These are phyloP conservation scores for Calidris pygmaea DNA, from an alignment of 2,113 vertebrate genomes.

Conservation along the genomic window DNA sequence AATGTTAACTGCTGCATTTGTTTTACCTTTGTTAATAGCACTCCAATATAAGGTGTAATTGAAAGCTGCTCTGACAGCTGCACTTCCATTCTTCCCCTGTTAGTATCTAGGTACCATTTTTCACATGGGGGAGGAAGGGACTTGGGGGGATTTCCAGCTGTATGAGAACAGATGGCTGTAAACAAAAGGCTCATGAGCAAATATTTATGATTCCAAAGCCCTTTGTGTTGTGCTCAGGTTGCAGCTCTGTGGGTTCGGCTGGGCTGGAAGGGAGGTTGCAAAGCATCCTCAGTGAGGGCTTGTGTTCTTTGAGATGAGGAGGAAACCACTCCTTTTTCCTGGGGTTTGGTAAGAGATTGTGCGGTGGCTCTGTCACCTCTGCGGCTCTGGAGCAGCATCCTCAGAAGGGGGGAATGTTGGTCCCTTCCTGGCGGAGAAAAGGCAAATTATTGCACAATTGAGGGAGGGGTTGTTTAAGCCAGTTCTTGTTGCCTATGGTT, in stretches of 20 bases:
- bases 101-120: background rate
- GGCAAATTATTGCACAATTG: fast-evolving
- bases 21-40: background rate
- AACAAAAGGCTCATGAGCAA: background rate
- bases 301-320: too few species aligned
- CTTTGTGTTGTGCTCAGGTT: background rate
- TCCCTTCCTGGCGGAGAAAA: background rate
- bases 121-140: background rate
- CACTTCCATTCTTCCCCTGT: background rate
- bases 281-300: background rate
- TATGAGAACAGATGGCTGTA: background rate
- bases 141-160: background rate
- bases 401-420: fast-evolving
- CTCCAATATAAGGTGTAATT: background rate
- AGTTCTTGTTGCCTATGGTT: background rate
- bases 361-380: fast-evolving
- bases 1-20: background rate
- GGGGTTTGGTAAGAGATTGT: fast-evolving
- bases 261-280: background rate
- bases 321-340: background rate
- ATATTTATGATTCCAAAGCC: background rate
- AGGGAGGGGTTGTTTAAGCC: too few species aligned
- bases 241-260: background rate
- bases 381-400: background rate
- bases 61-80: background rate